Percentiles rank a stretch among this genome's conserved stretches.
Evolutionary conservation across 2,113 vertebrate species (phyloP).

Genomic region (Nyctibius bracteatus): DNA sequence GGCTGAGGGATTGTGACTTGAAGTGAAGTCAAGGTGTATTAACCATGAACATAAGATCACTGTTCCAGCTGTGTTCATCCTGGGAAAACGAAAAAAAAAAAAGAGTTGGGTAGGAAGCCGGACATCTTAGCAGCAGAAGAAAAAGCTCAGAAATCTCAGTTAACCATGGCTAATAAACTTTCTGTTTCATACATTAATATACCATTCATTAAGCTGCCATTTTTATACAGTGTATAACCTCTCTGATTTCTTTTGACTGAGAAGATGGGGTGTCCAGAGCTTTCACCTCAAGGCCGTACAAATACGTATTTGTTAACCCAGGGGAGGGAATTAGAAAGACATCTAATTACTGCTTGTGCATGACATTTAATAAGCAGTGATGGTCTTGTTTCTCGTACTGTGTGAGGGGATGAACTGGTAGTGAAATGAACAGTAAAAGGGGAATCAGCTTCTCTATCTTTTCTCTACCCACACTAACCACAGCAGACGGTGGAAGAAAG

Average conservation of each 20-base stretch:
- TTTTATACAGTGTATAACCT: not conserved
- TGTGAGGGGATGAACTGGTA: not conserved
- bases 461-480: not conserved
- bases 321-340: not conserved
- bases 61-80: not conserved
- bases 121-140: not conserved
- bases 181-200: not conserved
- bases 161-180: not conserved
- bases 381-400: not conserved
- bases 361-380: not conserved
- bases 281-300: fast-evolving
- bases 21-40: not conserved
- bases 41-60: not conserved
- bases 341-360: not conserved
- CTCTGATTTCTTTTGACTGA: not conserved
- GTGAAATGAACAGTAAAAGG: not conserved
- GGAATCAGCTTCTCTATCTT: not conserved
- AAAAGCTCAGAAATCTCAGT: not conserved
- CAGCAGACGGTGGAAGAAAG: not conserved
- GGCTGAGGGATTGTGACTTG: not conserved
- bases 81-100: not conserved
- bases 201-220: not conserved
- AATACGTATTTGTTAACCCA: not conserved
- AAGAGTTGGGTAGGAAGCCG: not conserved
- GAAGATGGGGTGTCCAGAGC: not conserved